Evolutionary conservation across 2,888 invertebrate species (phyloP), one percentile per base, ranked within the genome.

Genomic region (Dicycla oo): DNA sequence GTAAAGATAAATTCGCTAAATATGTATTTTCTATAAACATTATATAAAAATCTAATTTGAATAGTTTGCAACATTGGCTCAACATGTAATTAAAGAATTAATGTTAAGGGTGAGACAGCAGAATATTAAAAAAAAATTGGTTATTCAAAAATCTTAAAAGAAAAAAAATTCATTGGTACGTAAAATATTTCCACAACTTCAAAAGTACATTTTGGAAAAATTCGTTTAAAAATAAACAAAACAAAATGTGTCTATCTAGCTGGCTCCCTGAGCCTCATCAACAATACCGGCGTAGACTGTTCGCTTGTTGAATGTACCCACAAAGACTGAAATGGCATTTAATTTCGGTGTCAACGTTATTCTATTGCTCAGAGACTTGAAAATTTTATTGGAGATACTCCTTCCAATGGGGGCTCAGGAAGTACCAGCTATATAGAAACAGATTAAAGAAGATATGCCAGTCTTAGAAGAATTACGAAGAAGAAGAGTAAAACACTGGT

Each of bases 31-130:
- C 18, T 69, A 62, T 47, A 65, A 77, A 72, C 47, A 45, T 71
- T 34, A 38, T 76, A 69, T 68, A 61, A 71, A 82, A 78, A 67
- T 60, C 20, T 67, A 60, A 61, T 61, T 78, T 72, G n/a, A 60
- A 70, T 30, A 53, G 20, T 43, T 78, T 45, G 15, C 64, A 65
- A 62, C 43, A 65, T 53, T 71, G 60, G 30, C 38, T 56, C 45
- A 30, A 63, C 49, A 45, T 53, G 15, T 40, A 8, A 20, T 18
- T n/a, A 30, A 51, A 40, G 7, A 62, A 62, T 49, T 6, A 43
- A 56, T 69, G 13, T 51, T 11, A 23, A 64, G 20, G 13, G 7
- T 26, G 15, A 23, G 2, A 38, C 49, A 49, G 38, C 15, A 47
- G 60, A 64, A 26, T n/a, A 75, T 5, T 45, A 57, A 75, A 3